A percentile compares a stretch with the other conserved stretches of the same genome.
Evolutionary conservation across 2,797 vertebrate genomes (phyloP).

Genomic region (Miichthys miiuy): DNA sequence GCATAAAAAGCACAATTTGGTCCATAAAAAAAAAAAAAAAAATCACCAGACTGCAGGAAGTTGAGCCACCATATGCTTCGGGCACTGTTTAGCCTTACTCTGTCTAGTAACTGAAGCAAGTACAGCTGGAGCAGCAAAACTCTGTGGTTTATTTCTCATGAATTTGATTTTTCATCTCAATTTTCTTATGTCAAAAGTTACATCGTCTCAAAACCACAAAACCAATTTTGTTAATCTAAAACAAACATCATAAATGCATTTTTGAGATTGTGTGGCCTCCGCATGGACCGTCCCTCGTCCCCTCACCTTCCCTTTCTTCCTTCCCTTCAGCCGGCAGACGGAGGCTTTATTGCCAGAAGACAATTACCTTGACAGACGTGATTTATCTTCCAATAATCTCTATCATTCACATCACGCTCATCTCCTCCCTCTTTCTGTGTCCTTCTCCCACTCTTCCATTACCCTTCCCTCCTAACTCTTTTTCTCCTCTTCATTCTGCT

Average conservation of each 20-base stretch:
- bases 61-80: not conserved
- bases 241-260: not conserved
- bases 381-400: constrained; percentile 74
- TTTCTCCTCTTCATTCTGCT: constrained; percentile 52
- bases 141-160: not conserved
- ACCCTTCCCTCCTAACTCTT: constrained; percentile 36
- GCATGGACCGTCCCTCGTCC: constrained; percentile 13
- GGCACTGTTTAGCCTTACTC: not conserved
- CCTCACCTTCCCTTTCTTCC: constrained; percentile 19
- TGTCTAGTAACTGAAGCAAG: not conserved
- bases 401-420: constrained; percentile 59
- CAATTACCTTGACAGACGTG: constrained; percentile 68
- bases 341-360: constrained; percentile 65
- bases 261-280: not conserved
- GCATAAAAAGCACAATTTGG: too few relatives aligned
- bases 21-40: too few relatives aligned
- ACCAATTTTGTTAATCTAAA: not conserved
- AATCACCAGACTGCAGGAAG: too few relatives aligned
- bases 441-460: constrained; percentile 43
- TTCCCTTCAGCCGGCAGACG: constrained; percentile 35
- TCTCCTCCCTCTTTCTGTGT: constrained; percentile 50
- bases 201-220: not conserved
- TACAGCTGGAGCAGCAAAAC: not conserved
- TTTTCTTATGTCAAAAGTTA: not conserved
- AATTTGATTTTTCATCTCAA: not conserved